A percentile compares a stretch with the other conserved stretches of the same genome.
phyloP scores from a whole-genome alignment of 1,140 invertebrate species.

The Venustaconcha ellipsiformis region DNA sequence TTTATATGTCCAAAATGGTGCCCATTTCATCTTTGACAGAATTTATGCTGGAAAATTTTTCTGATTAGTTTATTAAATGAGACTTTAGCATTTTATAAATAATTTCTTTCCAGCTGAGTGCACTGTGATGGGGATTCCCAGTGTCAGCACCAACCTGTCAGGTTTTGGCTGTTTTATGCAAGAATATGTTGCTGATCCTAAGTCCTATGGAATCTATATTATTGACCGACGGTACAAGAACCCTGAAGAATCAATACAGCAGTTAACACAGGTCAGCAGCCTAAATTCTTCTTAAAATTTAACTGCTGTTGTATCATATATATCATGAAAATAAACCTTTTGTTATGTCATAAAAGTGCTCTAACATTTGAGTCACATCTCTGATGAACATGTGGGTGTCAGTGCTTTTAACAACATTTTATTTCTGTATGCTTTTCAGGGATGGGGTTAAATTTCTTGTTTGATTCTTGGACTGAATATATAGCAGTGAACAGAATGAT shows the following conservation, averaged over 20 bases:
- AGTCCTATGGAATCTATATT: slow-evolving; percentile 99
- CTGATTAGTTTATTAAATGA: background rate
- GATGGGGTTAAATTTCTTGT: too few relatives aligned
- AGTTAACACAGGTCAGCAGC: slow-evolving; percentile 83
- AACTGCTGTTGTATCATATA: background rate
- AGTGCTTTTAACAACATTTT: background rate
- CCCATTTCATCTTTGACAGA: too few relatives aligned
- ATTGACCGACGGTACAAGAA: slow-evolving; percentile 92
- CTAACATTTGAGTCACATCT: background rate
- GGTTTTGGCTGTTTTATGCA: slow-evolving; percentile 99
- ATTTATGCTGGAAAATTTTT: too few relatives aligned
- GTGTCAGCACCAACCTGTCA: slow-evolving; percentile 96
- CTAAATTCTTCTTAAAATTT: background rate
- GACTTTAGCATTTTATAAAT: background rate
- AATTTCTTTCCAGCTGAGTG: slow-evolving; percentile 83
- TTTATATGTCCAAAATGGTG: too few relatives aligned
- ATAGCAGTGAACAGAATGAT: too few relatives aligned
- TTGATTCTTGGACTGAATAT: too few relatives aligned
- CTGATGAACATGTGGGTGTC: background rate
- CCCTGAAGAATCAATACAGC: slow-evolving; percentile 91
- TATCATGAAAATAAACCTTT: background rate
- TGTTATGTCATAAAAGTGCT: background rate
- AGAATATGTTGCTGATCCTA: slow-evolving; percentile 97
- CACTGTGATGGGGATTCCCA: slow-evolving; percentile 99
- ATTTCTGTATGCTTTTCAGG: background rate